Evolutionary conservation across 2,888 invertebrate species (phyloP).

Genomic region (Orthonevra nobilis): DNA sequence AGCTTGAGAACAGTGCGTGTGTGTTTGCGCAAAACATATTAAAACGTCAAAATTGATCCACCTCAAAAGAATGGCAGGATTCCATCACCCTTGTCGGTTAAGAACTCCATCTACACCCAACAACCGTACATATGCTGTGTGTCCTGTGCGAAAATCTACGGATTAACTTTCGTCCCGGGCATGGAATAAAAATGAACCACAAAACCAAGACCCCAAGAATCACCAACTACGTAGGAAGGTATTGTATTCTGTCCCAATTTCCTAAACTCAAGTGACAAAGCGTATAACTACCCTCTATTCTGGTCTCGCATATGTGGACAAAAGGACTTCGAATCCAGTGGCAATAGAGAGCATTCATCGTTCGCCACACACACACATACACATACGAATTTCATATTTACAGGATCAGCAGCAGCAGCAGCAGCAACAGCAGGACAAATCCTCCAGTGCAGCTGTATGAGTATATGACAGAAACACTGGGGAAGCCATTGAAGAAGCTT

Average conservation of each 20-base stretch:
- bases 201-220: conserved; percentile 14
- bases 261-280: conserved; percentile 56
- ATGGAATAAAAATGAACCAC: background rate
- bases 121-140: conserved; percentile 35
- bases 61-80: conserved; percentile 52
- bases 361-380: background rate
- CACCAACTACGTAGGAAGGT: conserved; percentile 7
- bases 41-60: conserved; percentile 66
- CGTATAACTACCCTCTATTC: conserved; percentile 59
- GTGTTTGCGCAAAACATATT: conserved; percentile 65
- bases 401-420: conserved; percentile 41
- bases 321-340: conserved; percentile 48
- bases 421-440: conserved; percentile 40
- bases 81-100: conserved; percentile 30
- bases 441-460: no score
- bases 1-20: conserved; percentile 23
- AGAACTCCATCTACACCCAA: background rate
- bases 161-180: conserved; percentile 46
- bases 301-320: conserved; percentile 21
- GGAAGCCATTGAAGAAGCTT: conserved; percentile 29
- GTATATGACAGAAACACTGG: conserved; percentile 63
- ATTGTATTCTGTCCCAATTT: conserved; percentile 30
- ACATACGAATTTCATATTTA: conserved; percentile 51
- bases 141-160: conserved; percentile 40
- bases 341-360: conserved; percentile 50